phyloP scores from a whole-genome alignment of 2,113 vertebrate genomes.

The Vanacampus margaritifer region DNA sequence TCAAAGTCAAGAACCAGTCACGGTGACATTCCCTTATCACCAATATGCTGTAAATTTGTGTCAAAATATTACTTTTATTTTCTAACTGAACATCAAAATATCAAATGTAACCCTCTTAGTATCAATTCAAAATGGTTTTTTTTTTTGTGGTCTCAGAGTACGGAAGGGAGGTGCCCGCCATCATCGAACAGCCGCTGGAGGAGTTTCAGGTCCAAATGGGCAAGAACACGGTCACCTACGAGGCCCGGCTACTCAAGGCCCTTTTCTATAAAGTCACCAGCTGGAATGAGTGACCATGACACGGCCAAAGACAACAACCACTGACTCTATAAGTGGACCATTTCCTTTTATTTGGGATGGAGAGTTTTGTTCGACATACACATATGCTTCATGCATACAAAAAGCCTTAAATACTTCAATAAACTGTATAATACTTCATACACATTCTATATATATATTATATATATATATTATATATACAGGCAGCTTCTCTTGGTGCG shows the following conservation, averaged over 20 bases:
- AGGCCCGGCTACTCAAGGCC: constrained; percentile 85
- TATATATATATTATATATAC: no score
- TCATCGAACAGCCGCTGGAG: constrained; percentile 90
- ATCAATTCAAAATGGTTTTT: not conserved
- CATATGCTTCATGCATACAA: constrained; percentile 14
- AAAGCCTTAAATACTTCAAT: not conserved
- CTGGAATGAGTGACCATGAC: constrained; percentile 75
- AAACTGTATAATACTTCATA: not conserved
- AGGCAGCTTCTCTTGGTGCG: not conserved
- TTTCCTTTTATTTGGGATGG: not conserved
- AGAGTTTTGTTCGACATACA: constrained; percentile 3
- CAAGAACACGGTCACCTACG: constrained; percentile 93
- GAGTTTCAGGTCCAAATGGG: constrained; percentile 83
- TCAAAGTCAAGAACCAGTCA: no score
- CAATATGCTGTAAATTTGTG: no score
- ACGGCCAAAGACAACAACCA: not conserved
- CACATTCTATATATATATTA: no score
- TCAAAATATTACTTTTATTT: no score
- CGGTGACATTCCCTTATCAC: no score
- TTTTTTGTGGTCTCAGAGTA: constrained; percentile 59
- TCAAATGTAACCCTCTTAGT: no score
- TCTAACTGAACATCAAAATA: no score
- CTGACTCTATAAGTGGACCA: not conserved
- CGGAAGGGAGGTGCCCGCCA: constrained; percentile 82
- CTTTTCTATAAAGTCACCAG: constrained; percentile 87